Conservation (phyloP, 2,797 vertebrate genomes). For the Coregonus sp. region DNA sequence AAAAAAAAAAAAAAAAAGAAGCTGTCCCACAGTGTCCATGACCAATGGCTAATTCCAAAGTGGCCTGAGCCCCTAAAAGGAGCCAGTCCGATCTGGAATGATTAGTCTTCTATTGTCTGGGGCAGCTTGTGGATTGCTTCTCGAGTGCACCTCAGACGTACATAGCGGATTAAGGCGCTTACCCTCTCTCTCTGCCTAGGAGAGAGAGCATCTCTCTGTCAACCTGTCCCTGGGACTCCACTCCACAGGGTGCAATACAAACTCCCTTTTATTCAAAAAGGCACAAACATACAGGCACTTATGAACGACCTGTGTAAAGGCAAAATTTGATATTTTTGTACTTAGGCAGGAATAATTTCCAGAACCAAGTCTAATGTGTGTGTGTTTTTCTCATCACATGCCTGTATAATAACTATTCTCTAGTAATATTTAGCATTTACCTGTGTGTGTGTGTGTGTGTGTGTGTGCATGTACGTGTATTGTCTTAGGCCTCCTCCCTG, state of each 20-base stretch:
- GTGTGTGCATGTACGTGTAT: not conserved
- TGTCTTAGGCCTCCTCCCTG: constrained; percentile 65
- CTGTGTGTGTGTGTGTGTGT: not conserved
- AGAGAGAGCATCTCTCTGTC: constrained; percentile 1
- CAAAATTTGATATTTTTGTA: not conserved
- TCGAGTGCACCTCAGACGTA: constrained; percentile 66
- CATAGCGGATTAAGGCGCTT: constrained; percentile 70
- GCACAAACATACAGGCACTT: not conserved
- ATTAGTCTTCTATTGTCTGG: constrained; percentile 75
- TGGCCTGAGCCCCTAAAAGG: constrained; percentile 61
- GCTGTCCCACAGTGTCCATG: constrained; percentile 65
- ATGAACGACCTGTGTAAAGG: not conserved
- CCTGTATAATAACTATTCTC: not conserved
- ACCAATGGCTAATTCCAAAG: constrained; percentile 63
- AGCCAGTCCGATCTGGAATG: constrained; percentile 76
- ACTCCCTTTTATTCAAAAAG: not conserved
- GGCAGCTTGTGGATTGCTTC: constrained; percentile 69
- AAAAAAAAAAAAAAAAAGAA: constrained; percentile 50
- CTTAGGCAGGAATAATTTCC: not conserved
- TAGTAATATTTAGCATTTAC: not conserved
- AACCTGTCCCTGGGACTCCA: not conserved
- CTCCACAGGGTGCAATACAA: constrained; percentile 4
- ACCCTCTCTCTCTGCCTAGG: constrained; percentile 24
- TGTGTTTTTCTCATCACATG: not conserved
- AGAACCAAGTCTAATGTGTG: not conserved